phyloP scores from a whole-genome alignment of 1,140 invertebrate genomes.

The Eumaeus atala region DNA sequence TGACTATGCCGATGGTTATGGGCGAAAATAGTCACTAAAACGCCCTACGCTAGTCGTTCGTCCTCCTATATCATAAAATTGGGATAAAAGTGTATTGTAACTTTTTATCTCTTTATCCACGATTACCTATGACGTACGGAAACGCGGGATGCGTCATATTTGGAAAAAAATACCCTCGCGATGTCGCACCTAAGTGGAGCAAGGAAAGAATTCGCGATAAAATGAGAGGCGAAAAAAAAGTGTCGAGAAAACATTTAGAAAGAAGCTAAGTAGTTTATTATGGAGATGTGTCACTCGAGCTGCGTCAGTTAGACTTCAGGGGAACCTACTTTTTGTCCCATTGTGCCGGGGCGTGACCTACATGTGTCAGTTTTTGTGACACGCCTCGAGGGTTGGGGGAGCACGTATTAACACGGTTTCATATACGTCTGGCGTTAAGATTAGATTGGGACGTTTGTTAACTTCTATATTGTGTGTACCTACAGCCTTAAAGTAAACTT shows the following conservation, averaged over 20 bases:
- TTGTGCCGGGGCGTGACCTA: conserved; percentile 24
- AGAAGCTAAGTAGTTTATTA: conserved; percentile 16
- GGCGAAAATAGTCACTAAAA: no score
- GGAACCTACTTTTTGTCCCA: conserved; percentile 26
- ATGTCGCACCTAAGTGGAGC: no score
- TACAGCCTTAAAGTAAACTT: neutral
- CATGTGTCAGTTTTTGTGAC: conserved; percentile 27
- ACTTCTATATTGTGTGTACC: neutral
- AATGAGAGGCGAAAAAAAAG: conserved; percentile 11
- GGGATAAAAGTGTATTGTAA: no score
- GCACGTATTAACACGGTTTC: conserved; percentile 3
- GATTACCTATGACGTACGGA: no score
- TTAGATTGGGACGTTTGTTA: conserved; percentile 1
- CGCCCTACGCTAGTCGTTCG: no score
- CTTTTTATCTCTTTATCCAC: no score
- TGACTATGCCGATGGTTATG: no score
- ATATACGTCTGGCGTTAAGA: neutral
- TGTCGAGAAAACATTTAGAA: conserved; percentile 14
- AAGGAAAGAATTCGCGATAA: neutral
- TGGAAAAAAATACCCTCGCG: no score
- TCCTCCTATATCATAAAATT: no score
- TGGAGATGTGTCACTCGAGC: conserved; percentile 20
- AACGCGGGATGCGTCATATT: no score
- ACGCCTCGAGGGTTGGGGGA: conserved; percentile 20
- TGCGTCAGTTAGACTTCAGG: conserved; percentile 20